phyloP scores from a whole-genome alignment of 2,113 vertebrate genomes.

The Amblyornis subalaris region DNA sequence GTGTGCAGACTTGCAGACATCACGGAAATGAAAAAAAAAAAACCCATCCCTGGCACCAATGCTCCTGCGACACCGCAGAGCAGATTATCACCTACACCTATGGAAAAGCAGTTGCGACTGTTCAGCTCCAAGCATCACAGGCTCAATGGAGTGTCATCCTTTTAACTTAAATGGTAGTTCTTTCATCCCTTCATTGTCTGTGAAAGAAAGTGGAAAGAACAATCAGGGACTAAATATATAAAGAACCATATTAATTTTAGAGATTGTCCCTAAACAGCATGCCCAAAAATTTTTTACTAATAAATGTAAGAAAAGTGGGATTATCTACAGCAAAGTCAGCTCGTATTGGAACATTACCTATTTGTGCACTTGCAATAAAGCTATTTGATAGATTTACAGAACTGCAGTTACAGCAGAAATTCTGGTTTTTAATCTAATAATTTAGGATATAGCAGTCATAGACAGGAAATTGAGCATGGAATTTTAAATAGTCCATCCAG shows the following conservation, averaged over 20 bases:
- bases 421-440: background rate
- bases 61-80: background rate
- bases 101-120: rapidly evolving
- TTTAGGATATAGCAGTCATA: background rate
- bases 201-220: background rate
- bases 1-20: background rate
- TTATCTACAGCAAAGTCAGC: background rate
- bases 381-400: background rate
- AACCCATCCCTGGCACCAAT: rapidly evolving
- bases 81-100: too few species aligned
- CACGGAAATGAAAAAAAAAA: background rate
- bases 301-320: too few species aligned
- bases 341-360: background rate
- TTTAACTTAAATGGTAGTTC: background rate
- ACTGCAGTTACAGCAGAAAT: background rate
- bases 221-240: background rate
- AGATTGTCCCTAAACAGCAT: background rate
- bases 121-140: rapidly evolving
- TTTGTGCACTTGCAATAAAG: background rate
- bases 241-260: background rate
- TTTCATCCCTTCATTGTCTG: background rate
- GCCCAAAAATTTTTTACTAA: background rate
- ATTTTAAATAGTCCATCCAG: background rate
- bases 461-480: background rate
- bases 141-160: background rate